These are phyloP conservation scores for Trachymyrmex cornetzi DNA, from an alignment of 1,140 invertebrate genomes.

Conservation along the genomic window DNA sequence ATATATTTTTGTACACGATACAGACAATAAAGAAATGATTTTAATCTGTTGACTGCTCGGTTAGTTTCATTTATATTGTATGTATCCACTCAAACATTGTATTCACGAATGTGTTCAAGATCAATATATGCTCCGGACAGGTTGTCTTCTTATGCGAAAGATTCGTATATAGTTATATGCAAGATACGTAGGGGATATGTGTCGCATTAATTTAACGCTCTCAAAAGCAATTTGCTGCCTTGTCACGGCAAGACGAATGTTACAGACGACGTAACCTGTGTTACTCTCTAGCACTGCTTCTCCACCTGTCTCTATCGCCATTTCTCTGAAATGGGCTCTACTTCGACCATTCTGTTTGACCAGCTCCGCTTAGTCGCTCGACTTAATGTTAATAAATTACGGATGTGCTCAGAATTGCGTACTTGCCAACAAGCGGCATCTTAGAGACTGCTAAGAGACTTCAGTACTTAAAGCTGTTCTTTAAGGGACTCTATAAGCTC, in stretches of 20 bases:
- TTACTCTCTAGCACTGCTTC: slow-evolving; percentile 45
- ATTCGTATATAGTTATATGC: slow-evolving; percentile 33
- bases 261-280: slow-evolving; percentile 63
- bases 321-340: slow-evolving; percentile 38
- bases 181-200: slow-evolving; percentile 38
- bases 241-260: slow-evolving; percentile 76
- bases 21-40: not conserved
- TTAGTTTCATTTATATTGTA: not conserved
- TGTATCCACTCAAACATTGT: not conserved
- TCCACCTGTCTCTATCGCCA: slow-evolving; percentile 33
- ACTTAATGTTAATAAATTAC: slow-evolving; percentile 66
- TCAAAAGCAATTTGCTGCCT: slow-evolving; percentile 78
- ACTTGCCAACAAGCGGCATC: slow-evolving; percentile 8
- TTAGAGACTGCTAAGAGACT: not conserved
- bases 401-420: slow-evolving; percentile 21
- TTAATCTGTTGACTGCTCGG: not conserved
- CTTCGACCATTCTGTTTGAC: slow-evolving; percentile 32
- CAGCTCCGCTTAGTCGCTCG: slow-evolving; percentile 13
- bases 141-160: slow-evolving; percentile 59
- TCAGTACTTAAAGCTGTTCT: slow-evolving; percentile 21
- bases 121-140: slow-evolving; percentile 18
- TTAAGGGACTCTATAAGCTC: not conserved
- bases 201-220: slow-evolving; percentile 75
- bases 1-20: not conserved
- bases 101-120: slow-evolving; percentile 11